Evolutionary conservation across 2,797 vertebrate genomes (phyloP), one percentile per base, ranked within the genome.

Genomic region (Chrosomus eos): DNA sequence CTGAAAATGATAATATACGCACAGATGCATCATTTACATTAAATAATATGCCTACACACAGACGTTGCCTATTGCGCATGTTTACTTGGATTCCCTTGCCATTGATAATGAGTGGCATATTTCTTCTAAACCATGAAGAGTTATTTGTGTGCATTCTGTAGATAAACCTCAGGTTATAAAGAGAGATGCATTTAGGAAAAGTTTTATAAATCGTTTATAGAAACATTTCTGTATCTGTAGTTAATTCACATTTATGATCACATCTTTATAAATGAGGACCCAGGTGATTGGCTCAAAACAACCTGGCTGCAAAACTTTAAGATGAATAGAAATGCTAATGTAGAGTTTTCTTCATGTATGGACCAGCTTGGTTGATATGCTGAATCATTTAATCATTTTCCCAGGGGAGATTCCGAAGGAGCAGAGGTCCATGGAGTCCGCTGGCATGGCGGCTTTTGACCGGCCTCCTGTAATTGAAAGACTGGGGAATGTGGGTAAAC

Each of bases 381-480:
- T 26, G 4, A 48, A 45, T 23, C 1, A 4, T 70, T 62, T 45
- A 5, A 13, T 78, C 6, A 5, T 40, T 51, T 60, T 58, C 19
- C 14, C 85, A 96, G 96, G 95, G 92, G 97, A 99, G 87, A 93
- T 95, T 89, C 93, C 95, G 89, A 97, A 97, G 94, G 97, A 99
- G 87, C 95, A 94, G 87, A 95, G 97, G 90, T 90, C 96, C 91
- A 93, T 96, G 93, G 95, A 98, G 90, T 93, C 95, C 86, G 93
- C 96, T 91, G 92, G 92, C 93, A 93, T 97, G 94, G 94, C 95
- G 85, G 91, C 96, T 90, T 99, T 98, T 92, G 97, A 99, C 91
- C 96, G 97, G 91, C 97, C 98, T 60, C 97, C 98, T 88, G 97
- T 98, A 91, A 99, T 99, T 92, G 98, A 99, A 94, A 96, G 97